Percentiles rank a stretch among this genome's conserved stretches.
phyloP scores from a whole-genome alignment of 2,797 vertebrate genomes.

The Oceanodroma leucorhoa region DNA sequence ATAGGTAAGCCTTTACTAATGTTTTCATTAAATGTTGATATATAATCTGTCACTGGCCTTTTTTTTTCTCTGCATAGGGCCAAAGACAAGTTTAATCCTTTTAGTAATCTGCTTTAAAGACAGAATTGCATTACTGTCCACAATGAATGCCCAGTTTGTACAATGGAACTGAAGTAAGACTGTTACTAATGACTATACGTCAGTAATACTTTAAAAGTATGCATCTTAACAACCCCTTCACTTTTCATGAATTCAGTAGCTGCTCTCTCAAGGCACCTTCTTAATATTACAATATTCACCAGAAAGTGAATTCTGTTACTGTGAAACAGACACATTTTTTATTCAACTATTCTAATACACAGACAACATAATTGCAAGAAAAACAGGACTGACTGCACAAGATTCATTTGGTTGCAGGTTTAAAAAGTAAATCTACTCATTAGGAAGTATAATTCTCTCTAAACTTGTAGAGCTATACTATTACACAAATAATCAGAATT shows the following conservation, averaged over 20 bases:
- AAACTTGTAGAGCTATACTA: not conserved
- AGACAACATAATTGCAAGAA: not conserved
- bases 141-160: not conserved
- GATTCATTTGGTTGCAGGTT: not conserved
- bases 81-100: not conserved
- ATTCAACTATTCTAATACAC: not conserved
- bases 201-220: not conserved
- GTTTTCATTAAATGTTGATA: not conserved
- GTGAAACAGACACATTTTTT: not conserved
- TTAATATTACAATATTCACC: not conserved
- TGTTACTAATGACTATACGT: not conserved
- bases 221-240: not conserved
- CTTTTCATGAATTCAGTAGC: not conserved
- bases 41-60: not conserved
- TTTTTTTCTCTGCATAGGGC: not conserved
- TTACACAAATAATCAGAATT: not conserved
- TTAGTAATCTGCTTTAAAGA: not conserved
- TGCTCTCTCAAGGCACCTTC: not conserved
- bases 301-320: not conserved
- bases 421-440: not conserved
- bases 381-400: not conserved
- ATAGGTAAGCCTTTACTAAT: not conserved
- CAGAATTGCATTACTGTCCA: not conserved
- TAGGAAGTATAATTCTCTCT: not conserved
- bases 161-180: not conserved